Evolutionary conservation across 2,113 vertebrate species (phyloP).

Genomic region (Cisticola juncidis): DNA sequence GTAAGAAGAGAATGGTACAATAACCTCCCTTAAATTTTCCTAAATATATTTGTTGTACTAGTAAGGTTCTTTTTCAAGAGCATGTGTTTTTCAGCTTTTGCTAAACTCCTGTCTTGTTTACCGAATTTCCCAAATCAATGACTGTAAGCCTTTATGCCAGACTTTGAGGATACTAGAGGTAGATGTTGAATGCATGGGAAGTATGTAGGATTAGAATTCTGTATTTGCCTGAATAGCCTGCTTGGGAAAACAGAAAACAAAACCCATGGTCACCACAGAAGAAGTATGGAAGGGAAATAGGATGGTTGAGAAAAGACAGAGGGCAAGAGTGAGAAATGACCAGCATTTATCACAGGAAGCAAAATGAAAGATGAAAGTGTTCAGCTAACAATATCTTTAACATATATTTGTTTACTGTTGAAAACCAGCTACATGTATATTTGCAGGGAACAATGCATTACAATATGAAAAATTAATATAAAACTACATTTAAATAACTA

Average conservation of each 20-base stretch:
- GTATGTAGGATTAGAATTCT: not conserved
- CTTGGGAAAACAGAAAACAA: not conserved
- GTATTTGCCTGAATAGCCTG: not conserved
- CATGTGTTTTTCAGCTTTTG: not conserved
- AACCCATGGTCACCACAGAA: not conserved
- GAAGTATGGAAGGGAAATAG: not conserved
- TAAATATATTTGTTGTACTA: not conserved
- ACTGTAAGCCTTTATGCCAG: not conserved
- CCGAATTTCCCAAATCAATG: not conserved
- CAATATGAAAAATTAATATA: conserved; percentile 64
- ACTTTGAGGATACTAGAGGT: not conserved
- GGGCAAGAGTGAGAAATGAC: not conserved
- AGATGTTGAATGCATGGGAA: not conserved
- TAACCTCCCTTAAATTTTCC: not conserved
- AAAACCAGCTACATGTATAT: conserved; percentile 14
- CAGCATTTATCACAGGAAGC: not conserved
- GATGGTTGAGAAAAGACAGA: not conserved
- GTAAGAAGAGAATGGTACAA: not conserved
- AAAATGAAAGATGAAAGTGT: conserved; percentile 24
- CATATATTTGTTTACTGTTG: conserved; percentile 22
- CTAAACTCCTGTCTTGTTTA: not conserved
- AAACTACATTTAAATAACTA: conserved; percentile 65
- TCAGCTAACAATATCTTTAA: conserved; percentile 5
- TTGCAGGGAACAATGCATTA: conserved; percentile 47
- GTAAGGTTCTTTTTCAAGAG: not conserved